Percentiles rank a stretch among this genome's conserved stretches.
Conservation (phyloP, 2,797 vertebrate genomes). For the Prionace glauca region DNA sequence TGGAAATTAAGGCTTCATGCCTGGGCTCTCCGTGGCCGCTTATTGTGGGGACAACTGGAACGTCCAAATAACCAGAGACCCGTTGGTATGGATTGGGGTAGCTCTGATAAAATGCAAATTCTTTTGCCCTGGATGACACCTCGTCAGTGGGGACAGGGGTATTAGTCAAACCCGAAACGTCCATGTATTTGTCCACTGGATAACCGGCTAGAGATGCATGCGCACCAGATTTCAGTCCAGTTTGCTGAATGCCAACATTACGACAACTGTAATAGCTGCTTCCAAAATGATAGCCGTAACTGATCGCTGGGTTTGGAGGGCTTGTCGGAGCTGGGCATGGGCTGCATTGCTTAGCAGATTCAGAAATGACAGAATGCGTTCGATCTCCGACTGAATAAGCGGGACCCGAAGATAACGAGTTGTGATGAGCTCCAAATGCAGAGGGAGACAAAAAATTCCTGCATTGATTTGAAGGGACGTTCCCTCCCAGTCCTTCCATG, state of each 20-base stretch:
- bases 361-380: constrained; percentile 41
- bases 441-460: constrained; percentile 50
- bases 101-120: constrained; percentile 69
- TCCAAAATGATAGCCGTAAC: constrained; percentile 71
- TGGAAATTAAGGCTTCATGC: constrained; percentile 67
- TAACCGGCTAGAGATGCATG: constrained; percentile 64
- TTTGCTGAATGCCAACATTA: constrained; percentile 65
- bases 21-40: constrained; percentile 64
- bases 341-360: constrained; percentile 43
- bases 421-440: constrained; percentile 51
- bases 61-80: constrained; percentile 70
- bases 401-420: constrained; percentile 46
- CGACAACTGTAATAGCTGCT: constrained; percentile 74
- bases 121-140: constrained; percentile 61
- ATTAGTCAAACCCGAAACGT: constrained; percentile 65
- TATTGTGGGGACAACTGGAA: constrained; percentile 45
- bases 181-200: constrained; percentile 69
- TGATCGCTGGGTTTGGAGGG: constrained; percentile 52
- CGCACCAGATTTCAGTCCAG: constrained; percentile 63
- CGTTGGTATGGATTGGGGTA: constrained; percentile 66
- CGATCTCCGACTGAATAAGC: constrained; percentile 54
- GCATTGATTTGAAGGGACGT: constrained; percentile 46
- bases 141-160: constrained; percentile 63
- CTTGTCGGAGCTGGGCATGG: constrained; percentile 47
- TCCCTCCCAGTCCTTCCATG: constrained; percentile 62